A percentile compares a stretch with the other conserved stretches of the same genome.
These are phyloP conservation scores for Electrona antarctica DNA, from an alignment of 2,113 vertebrate genomes.

Conservation along the genomic window DNA sequence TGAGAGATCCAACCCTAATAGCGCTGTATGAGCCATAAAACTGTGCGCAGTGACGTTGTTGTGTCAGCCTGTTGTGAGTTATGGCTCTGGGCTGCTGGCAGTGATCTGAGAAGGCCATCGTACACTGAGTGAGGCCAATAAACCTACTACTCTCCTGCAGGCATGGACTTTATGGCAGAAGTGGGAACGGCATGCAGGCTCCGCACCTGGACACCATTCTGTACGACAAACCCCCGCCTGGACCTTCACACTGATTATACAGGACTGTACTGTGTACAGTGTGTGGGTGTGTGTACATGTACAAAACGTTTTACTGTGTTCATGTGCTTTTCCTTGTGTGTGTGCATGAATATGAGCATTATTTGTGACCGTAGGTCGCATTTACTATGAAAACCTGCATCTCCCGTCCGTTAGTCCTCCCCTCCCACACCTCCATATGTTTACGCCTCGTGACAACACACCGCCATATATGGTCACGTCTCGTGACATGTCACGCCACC, in stretches of 20 bases:
- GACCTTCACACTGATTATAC: slow-evolving; percentile 22
- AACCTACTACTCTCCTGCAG: slow-evolving; percentile 44
- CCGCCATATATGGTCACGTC: too few species aligned
- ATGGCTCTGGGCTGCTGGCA: slow-evolving; percentile 20
- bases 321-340: background rate
- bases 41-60: slow-evolving; percentile 7
- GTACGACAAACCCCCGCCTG: slow-evolving; percentile 21
- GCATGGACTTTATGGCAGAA: slow-evolving; percentile 36
- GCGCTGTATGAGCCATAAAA: slow-evolving; percentile 32
- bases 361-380: too few species aligned
- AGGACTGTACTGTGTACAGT: slow-evolving; percentile 8
- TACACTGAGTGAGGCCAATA: slow-evolving; percentile 40
- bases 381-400: too few species aligned
- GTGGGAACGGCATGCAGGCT: slow-evolving; percentile 26
- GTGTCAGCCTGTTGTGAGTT: slow-evolving; percentile 35
- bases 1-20: slow-evolving; percentile 20
- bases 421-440: too few species aligned
- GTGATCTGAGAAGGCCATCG: slow-evolving; percentile 25
- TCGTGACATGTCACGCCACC: too few species aligned
- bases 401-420: too few species aligned
- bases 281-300: background rate
- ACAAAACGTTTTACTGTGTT: background rate
- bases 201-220: slow-evolving; percentile 56
- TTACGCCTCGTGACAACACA: too few species aligned
- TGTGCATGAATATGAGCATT: too few species aligned